These are phyloP conservation scores for Centropus bengalensis DNA, from an alignment of 2,113 vertebrate species.

Conservation along the genomic window DNA sequence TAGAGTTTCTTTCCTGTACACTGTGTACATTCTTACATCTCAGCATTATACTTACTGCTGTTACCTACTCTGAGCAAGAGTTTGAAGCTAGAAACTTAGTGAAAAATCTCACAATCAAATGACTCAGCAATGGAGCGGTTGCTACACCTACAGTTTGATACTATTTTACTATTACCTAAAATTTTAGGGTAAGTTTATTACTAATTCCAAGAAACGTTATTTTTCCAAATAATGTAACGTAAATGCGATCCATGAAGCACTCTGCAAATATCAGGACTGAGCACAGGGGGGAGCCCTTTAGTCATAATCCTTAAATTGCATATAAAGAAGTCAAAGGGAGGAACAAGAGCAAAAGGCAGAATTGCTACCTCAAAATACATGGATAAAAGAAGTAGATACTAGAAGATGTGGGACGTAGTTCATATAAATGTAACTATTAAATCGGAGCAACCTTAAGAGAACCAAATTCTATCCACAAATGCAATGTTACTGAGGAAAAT, in stretches of 20 bases:
- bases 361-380: not conserved
- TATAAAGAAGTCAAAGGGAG: not conserved
- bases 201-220: not conserved
- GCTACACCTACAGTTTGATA: not conserved
- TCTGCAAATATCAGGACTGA: slow-evolving; percentile 3
- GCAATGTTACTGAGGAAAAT: not conserved
- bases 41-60: not conserved
- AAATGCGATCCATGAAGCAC: not conserved
- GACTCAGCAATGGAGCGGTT: not conserved
- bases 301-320: slow-evolving; percentile 20
- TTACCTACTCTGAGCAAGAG: not conserved
- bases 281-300: slow-evolving; percentile 72
- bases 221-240: not conserved
- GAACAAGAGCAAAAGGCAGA: not conserved
- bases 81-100: not conserved
- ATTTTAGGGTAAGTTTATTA: not conserved
- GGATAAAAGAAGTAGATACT: not conserved
- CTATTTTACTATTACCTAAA: not conserved
- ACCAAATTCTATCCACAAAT: not conserved
- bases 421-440: not conserved
- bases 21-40: not conserved
- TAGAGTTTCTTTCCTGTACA: not conserved
- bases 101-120: not conserved
- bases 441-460: not conserved
- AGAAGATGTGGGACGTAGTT: not conserved